phyloP scores from a whole-genome alignment of 2,113 vertebrate species.

The Onychostoma macrolepis region DNA sequence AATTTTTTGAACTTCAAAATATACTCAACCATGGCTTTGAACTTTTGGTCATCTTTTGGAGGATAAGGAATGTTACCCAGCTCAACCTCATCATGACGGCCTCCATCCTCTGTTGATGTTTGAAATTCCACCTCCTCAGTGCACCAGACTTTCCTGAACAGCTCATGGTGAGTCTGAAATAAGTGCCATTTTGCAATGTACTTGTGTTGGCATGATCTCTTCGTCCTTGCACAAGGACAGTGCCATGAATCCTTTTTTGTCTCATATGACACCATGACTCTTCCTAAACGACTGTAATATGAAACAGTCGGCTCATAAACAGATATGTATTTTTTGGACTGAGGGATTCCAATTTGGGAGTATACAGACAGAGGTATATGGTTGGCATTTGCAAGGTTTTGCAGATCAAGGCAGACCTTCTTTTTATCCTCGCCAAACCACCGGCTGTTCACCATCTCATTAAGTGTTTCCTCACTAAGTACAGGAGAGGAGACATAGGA shows the following conservation, averaged over 20 bases:
- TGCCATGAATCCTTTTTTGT: conserved; percentile 36
- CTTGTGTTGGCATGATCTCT: conserved; percentile 31
- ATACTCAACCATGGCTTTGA: not conserved
- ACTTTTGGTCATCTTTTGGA: conserved; percentile 19
- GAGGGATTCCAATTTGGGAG: conserved; percentile 7
- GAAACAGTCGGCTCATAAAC: conserved; percentile 42
- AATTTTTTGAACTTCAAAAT: conserved; percentile 14
- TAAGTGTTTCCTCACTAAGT: not conserved
- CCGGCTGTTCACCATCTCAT: conserved; percentile 6
- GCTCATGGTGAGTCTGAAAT: conserved; percentile 12
- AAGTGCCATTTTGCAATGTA: conserved; percentile 34
- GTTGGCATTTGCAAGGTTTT: conserved; percentile 15
- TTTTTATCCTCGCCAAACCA: conserved; percentile 21
- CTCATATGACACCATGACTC: conserved; percentile 28
- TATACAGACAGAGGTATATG: conserved; percentile 17
- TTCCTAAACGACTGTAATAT: conserved; percentile 26
- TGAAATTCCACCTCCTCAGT: conserved; percentile 1
- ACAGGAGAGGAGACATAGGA: not conserved
- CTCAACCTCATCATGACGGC: not conserved
- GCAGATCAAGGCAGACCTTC: conserved; percentile 22
- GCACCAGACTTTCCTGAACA: conserved; percentile 15
- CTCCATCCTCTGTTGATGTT: conserved; percentile 3
- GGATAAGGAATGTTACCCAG: not conserved
- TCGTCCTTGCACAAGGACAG: conserved; percentile 30
- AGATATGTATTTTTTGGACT: conserved; percentile 14